Evolutionary conservation across 2,113 vertebrate species (phyloP), one percentile per base, ranked within the genome.

Genomic region (Tympanuchus pallidicinctus): DNA sequence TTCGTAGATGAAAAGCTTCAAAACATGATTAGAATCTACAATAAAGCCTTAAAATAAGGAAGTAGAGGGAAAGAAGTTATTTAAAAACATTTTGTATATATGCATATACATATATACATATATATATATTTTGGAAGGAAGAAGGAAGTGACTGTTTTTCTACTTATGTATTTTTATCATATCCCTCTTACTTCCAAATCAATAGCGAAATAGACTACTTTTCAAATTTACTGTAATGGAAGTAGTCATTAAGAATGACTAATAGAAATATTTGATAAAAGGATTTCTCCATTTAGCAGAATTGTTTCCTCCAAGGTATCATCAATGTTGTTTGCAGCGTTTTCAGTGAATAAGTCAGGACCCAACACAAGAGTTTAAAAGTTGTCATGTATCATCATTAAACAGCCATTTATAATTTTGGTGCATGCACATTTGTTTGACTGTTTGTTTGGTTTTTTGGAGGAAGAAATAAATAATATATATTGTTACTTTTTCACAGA

Each of bases 371-470:
- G 12, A 66, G 0, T 5, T 21, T 66, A 28, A 70, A 66, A 86
- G 13, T n/a, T 25, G 2, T 22, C 43, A 57, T 3, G 3, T 24
- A 19, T 48, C 25, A 18, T 30, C 8, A 64, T 92, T 80, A 50
- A 78, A 40, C 27, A 89, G 2, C 1, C 12, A 40, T 36, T 64
- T 59, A 50, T 16, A 70, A 73, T n/a, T 13, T 27, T 69, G 19
- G 3, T 13, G 3, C 1, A 13, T 3, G 9, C 34, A 25, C 22
- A 16, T 16, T 54, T 28, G 13, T 6, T 48, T 48, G 20, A 6
- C 13, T 6, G 8, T 24, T 50, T 50, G 21, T 3, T 50, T 50
- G 48, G 11, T 50, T 43, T 50, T 50, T 50, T 50, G 2, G 5
- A 27, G 20, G 77, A 89, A 52, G 25, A 10, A 65, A 25, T 28